phyloP scores from a whole-genome alignment of 2,888 invertebrate species.

The Cantharis flavilabris region DNA sequence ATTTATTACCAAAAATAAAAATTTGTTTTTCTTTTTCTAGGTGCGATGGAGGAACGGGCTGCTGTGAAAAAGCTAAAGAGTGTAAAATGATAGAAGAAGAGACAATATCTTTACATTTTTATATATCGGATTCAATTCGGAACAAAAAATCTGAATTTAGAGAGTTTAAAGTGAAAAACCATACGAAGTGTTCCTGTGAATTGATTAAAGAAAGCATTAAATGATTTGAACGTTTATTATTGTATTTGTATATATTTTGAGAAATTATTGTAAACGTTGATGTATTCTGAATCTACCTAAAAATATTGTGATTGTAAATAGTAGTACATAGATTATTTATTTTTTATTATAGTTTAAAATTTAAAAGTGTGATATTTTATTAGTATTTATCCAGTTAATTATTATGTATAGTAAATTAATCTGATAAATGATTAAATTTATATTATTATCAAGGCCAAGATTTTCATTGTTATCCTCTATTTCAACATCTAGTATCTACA shows the following conservation, averaged over 20 bases:
- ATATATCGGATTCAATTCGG: conserved; percentile 27
- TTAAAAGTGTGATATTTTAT: conserved; percentile 22
- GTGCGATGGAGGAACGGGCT: conserved; percentile 49
- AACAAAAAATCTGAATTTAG: conserved; percentile 28
- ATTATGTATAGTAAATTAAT: not conserved
- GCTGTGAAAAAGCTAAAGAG: conserved; percentile 39
- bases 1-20: no score
- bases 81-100: conserved; percentile 41
- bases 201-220: conserved; percentile 29
- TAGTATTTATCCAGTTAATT: conserved; percentile 9
- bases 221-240: conserved; percentile 9
- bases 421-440: not conserved
- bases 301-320: conserved; percentile 24
- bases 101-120: conserved; percentile 40
- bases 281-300: not conserved
- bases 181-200: conserved; percentile 43
- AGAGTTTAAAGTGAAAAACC: conserved; percentile 44
- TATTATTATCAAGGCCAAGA: not conserved
- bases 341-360: not conserved
- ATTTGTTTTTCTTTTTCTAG: conserved; percentile 22
- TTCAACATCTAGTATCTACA: not conserved
- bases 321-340: conserved; percentile 25
- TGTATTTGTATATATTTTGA: not conserved
- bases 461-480: not conserved
- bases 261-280: not conserved